phyloP scores from a whole-genome alignment of 1,140 invertebrate genomes.

The Scaptodrosophila lebanonensis region DNA sequence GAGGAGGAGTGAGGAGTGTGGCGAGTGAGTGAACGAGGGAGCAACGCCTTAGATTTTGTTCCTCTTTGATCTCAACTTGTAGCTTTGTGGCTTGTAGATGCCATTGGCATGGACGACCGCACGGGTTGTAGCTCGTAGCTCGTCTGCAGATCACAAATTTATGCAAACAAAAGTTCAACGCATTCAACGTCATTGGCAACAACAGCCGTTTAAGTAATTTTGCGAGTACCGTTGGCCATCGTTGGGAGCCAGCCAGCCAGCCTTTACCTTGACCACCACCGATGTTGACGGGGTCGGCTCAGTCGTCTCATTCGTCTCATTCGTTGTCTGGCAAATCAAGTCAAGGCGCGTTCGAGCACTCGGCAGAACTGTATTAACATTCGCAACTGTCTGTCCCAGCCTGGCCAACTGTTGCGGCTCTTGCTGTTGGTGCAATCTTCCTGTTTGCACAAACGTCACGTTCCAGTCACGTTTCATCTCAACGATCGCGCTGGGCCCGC shows the following conservation, averaged over 20 bases:
- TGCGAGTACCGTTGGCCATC: slow-evolving; percentile 62
- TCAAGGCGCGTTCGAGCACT: slow-evolving; percentile 44
- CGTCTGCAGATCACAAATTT: slow-evolving; percentile 28
- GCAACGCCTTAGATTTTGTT: slow-evolving; percentile 32
- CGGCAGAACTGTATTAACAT: slow-evolving; percentile 71
- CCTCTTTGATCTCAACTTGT: neutral
- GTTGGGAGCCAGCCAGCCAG: slow-evolving; percentile 7
- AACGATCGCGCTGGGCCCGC: too few relatives aligned
- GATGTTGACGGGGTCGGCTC: slow-evolving; percentile 20
- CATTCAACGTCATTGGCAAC: slow-evolving; percentile 57
- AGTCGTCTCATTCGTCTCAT: neutral
- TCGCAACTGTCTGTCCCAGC: slow-evolving; percentile 35
- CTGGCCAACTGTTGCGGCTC: slow-evolving; percentile 49
- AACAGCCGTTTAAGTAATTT: slow-evolving; percentile 55
- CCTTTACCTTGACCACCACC: slow-evolving; percentile 60
- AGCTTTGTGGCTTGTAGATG: neutral
- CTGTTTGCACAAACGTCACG: slow-evolving; percentile 74
- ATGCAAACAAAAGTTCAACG: slow-evolving; percentile 45
- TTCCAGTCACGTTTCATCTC: slow-evolving; percentile 63
- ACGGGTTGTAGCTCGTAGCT: too few relatives aligned
- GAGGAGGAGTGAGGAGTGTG: too few relatives aligned
- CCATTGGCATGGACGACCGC: too few relatives aligned
- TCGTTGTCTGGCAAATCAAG: slow-evolving; percentile 52
- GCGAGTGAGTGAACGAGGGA: slow-evolving; percentile 4
- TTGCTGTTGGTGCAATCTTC: slow-evolving; percentile 67